phyloP scores from a whole-genome alignment of 1,140 invertebrate species.

The Druon quercuslanigerum region DNA sequence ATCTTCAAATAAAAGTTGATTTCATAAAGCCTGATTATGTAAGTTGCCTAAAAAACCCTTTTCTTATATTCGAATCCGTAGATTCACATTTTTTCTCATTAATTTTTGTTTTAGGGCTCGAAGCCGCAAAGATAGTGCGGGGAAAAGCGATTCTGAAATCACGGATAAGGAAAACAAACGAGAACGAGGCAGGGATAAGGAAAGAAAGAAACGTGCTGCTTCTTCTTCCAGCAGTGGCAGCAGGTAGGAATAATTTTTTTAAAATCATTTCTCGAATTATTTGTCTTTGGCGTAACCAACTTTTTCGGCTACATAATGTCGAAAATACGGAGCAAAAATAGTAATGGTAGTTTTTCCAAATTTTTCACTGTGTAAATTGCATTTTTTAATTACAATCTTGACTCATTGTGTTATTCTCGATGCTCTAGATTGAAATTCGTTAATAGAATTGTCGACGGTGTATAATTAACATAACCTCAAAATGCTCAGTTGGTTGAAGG shows the following conservation, averaged over 20 bases:
- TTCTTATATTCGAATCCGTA: background rate
- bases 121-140: constrained; percentile 77
- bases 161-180: constrained; percentile 85
- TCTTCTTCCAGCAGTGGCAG: constrained; percentile 86
- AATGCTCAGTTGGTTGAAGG: too few relatives aligned
- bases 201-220: constrained; percentile 82
- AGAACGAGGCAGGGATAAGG: constrained; percentile 78
- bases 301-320: background rate
- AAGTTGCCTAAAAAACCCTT: background rate
- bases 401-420: too few relatives aligned
- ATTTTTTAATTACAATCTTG: too few relatives aligned
- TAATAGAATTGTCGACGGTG: too few relatives aligned
- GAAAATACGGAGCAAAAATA: background rate
- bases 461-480: too few relatives aligned
- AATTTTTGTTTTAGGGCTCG: constrained; percentile 75
- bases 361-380: too few relatives aligned
- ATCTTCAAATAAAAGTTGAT: background rate
- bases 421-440: too few relatives aligned
- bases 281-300: background rate
- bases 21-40: constrained; percentile 6
- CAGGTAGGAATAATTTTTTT: constrained; percentile 76
- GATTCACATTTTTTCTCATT: constrained; percentile 33
- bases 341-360: too few relatives aligned
- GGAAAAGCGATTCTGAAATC: constrained; percentile 77
- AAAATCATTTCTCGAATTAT: constrained; percentile 31